Percentiles rank a stretch among this genome's conserved stretches.
Evolutionary conservation across 1,140 invertebrate species (phyloP).

Genomic region (Saxidomus purpurata): DNA sequence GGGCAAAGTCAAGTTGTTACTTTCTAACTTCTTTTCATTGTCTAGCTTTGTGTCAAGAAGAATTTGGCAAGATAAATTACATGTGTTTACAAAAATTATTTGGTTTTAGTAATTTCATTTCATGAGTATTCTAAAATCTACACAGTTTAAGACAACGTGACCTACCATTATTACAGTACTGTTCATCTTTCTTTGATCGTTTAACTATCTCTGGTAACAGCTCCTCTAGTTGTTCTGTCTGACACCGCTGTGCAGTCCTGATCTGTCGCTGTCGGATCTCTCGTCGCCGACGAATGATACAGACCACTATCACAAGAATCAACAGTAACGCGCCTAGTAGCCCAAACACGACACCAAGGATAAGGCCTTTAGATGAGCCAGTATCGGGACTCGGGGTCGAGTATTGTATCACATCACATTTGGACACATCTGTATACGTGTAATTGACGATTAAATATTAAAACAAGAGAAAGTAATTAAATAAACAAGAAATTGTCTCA

Average conservation of each 20-base stretch:
- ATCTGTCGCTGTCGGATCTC: constrained; percentile 41
- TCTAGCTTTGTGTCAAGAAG: no score
- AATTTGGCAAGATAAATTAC: no score
- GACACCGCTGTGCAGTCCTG: constrained; percentile 19
- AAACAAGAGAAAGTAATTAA: no score
- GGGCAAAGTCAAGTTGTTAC: no score
- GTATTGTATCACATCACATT: constrained; percentile 49
- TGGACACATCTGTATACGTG: constrained; percentile 59
- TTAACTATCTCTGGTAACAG: constrained; percentile 71
- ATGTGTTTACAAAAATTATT: no score
- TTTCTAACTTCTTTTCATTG: no score
- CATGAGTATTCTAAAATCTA: no score
- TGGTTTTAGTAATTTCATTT: no score
- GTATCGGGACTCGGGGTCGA: neutral
- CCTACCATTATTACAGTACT: constrained; percentile 77
- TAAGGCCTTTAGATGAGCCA: neutral
- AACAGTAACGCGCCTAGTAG: constrained; percentile 59
- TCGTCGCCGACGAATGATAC: constrained; percentile 35
- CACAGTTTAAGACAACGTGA: no score
- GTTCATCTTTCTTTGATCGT: constrained; percentile 71
- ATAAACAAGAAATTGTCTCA: no score
- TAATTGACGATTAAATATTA: no score
- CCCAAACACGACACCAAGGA: constrained; percentile 46
- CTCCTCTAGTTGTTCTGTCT: constrained; percentile 73
- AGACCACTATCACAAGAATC: constrained; percentile 62